Evolutionary conservation across 2,888 invertebrate genomes (phyloP), one percentile per base, ranked within the genome.

Genomic region (Drosophila austrosaltans): DNA sequence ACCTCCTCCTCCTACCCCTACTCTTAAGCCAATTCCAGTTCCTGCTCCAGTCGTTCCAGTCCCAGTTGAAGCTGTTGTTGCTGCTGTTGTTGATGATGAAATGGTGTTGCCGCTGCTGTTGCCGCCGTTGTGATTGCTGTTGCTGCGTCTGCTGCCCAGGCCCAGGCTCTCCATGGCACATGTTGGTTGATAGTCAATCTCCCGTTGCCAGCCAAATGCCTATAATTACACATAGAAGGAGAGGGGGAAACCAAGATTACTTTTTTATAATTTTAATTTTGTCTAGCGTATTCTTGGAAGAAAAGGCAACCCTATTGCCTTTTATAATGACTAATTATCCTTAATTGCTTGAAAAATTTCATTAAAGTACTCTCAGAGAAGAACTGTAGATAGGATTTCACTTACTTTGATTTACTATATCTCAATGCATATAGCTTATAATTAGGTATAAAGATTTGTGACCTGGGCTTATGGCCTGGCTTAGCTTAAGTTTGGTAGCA

Each of bases 151-250:
- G 90, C 90, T 92, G 90, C 92, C 91, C 76, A 88, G 69, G 77
- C 91, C 91, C 82, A 92, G 91, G 83, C 91, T 90, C 91, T 92
- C 92, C 92, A 92, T 92, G 88, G 92, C 91, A 91, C 92, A 92
- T 92, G 89, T 85, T 91, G 91, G 79, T 82, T 76, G 66, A 59
- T 65, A 48, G 36, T 48, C 58, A n/a, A 60, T 61, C 53, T 40
- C 53, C 66, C 53, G 70, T 65, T 36, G 57, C 39, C 65, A 57
- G 28, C 53, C 22, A 44, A 22, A 32, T 25, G 40, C 25, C 44
- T 40, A 48, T 57, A 66, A 59, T 86, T 85, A 81, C 63, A 36
- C 10, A 7, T 6, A 42, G 16, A 4, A 8, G 4, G 5, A 5
- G 8, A 16, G 32, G 16, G 3, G 5, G 7, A 57, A 6, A n/a